These are phyloP conservation scores for Camelus dromedarius DNA, from an alignment of 2,113 vertebrate species.

Conservation along the genomic window DNA sequence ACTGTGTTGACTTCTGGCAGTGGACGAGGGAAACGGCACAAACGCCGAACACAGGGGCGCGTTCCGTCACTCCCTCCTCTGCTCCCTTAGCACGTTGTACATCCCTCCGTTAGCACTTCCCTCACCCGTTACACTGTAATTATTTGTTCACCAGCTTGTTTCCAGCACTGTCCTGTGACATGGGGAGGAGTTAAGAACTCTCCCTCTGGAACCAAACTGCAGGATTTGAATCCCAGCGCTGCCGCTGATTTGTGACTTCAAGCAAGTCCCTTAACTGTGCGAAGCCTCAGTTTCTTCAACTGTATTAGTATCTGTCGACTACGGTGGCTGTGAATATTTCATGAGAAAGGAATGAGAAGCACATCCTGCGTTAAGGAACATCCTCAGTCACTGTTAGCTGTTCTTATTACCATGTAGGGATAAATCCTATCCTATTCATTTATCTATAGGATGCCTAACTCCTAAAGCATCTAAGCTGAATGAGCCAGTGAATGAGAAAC, in stretches of 20 bases:
- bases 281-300: background rate
- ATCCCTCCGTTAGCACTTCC: constrained; percentile 44
- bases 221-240: background rate
- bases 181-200: background rate
- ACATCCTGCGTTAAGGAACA: background rate
- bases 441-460: background rate
- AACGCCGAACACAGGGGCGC: background rate
- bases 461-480: background rate
- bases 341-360: background rate
- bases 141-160: constrained; percentile 35
- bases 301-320: background rate
- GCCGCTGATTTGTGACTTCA: background rate
- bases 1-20: constrained; percentile 24
- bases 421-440: background rate
- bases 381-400: background rate
- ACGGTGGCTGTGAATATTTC: background rate
- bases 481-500: background rate
- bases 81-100: background rate
- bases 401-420: background rate
- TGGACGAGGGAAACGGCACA: background rate
- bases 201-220: background rate
- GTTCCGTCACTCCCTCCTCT: constrained; percentile 43
- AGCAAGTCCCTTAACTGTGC: background rate
- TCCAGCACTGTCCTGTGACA: background rate
- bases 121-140: constrained; percentile 29